Base-by-base conservation (phyloP, 2,113 vertebrate species). In the Calidris pygmaea region DNA sequence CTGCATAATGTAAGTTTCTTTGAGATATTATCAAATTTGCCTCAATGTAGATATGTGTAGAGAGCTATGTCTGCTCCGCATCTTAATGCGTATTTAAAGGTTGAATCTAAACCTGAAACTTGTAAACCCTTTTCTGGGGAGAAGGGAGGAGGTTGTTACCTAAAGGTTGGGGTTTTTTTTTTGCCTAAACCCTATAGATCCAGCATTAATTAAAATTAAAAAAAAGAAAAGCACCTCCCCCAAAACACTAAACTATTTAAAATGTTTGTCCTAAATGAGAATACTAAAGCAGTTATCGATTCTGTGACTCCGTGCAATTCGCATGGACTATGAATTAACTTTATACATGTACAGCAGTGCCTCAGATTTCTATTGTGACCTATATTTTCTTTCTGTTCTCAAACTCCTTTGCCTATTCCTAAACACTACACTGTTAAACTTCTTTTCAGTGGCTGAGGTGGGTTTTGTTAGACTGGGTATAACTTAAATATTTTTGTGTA, bases 401-500 rank as follows among this genome's bases (percentile, higher is more conserved):
- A 45, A 74, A 77, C 39, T 48, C 32, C 30, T 59, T 82, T 22
- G 21, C 14, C 11, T 77, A 63, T 58, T 34, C 59, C 84, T 74
- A 52, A 72, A 95, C 56, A 59, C 79, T 68, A 88, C 77, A n/a
- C 24, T 66, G n/a, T 91, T 55, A 43, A 26, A 20, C 67, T 75
- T 87, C 18, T 35, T 79, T 70, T 63, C 91, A 80, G 82, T 85
- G 52, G 68, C 85, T 92, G 89, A 77, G 76, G 71, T 65, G 92
- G 88, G 92, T 84, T 92, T 88, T 89, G 66, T 83, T 96, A 80
- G 90, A 26, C 39, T 93, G 89, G 52, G 55, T 88, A 8, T 74
- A 73, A 82, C 58, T 73, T 56, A 76, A 92, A 60, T 85, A 67
- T 78, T 47, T 91, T 50, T 80, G 17, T 81, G 48, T 70, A 41